A percentile compares a stretch with the other conserved stretches of the same genome.
phyloP scores from a whole-genome alignment of 1,140 invertebrate genomes.

The Dryas iulia region DNA sequence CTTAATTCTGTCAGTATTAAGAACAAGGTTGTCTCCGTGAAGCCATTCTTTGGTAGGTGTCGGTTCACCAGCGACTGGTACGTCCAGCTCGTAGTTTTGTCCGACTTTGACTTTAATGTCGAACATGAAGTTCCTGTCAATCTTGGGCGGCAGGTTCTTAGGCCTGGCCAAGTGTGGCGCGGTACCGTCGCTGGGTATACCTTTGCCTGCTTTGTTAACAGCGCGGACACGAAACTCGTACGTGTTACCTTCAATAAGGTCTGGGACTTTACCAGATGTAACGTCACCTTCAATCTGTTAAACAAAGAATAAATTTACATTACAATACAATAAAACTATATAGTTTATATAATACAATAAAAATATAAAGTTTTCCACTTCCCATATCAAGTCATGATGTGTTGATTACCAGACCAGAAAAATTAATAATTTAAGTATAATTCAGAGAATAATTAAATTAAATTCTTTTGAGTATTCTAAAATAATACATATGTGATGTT shows the following conservation, averaged over 20 bases:
- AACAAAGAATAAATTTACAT: background rate
- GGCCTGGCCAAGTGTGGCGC: constrained; percentile 93
- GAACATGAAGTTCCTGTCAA: constrained; percentile 95
- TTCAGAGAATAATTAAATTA: no score
- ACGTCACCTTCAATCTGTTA: constrained; percentile 88
- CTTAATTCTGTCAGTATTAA: constrained; percentile 91
- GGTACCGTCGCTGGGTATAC: constrained; percentile 94
- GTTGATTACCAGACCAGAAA: no score
- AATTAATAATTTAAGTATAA: no score
- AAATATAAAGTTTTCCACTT: no score
- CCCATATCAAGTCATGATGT: no score
- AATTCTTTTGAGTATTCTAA: no score
- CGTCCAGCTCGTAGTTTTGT: constrained; percentile 95
- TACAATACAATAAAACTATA: background rate
- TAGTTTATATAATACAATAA: no score
- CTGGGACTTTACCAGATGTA: constrained; percentile 90
- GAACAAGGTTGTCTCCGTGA: constrained; percentile 89
- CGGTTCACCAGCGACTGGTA: constrained; percentile 96
- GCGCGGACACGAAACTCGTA: constrained; percentile 97
- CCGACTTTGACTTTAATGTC: constrained; percentile 96
- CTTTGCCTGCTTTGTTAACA: constrained; percentile 96
- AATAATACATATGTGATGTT: no score
- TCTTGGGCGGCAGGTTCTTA: constrained; percentile 94
- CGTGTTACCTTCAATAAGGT: constrained; percentile 93
- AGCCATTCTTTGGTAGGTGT: constrained; percentile 96